phyloP scores from a whole-genome alignment of 2,888 invertebrate species.

The Lasioglossum lativentre region DNA sequence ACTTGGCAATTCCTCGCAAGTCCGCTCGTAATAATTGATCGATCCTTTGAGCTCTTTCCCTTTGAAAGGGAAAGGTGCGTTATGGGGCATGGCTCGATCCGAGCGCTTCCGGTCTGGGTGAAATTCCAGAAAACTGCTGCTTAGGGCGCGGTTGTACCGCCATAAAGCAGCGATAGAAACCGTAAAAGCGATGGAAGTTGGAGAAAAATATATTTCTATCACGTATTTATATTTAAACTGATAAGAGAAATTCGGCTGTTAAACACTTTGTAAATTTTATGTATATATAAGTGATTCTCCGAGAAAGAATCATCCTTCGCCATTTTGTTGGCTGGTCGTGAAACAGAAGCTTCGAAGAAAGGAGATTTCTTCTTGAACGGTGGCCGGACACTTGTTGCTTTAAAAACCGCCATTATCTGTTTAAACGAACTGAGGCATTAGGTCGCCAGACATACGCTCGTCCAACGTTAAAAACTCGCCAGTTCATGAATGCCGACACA shows the following conservation, averaged over 20 bases:
- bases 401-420: slow-evolving; percentile 38
- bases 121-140: not conserved
- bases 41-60: not conserved
- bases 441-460: not conserved
- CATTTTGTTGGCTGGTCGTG: not conserved
- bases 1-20: not conserved
- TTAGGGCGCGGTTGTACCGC: not conserved
- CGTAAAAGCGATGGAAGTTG: too few species aligned
- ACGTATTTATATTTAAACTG: too few species aligned
- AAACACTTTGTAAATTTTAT: not conserved
- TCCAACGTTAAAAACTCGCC: not conserved
- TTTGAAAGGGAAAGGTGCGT: not conserved
- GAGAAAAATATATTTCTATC: not conserved
- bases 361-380: slow-evolving; percentile 5
- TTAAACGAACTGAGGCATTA: slow-evolving; percentile 8
- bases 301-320: too few species aligned
- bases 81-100: not conserved
- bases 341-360: not conserved
- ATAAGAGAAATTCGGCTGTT: not conserved
- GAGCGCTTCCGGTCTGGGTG: not conserved
- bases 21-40: not conserved
- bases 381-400: slow-evolving; percentile 51
- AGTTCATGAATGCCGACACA: not conserved
- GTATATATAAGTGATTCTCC: too few species aligned
- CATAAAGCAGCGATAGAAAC: too few species aligned